Evolutionary conservation across 2,888 invertebrate species (phyloP), one percentile per base, ranked within the genome.

Genomic region (Lasiommata megera): DNA sequence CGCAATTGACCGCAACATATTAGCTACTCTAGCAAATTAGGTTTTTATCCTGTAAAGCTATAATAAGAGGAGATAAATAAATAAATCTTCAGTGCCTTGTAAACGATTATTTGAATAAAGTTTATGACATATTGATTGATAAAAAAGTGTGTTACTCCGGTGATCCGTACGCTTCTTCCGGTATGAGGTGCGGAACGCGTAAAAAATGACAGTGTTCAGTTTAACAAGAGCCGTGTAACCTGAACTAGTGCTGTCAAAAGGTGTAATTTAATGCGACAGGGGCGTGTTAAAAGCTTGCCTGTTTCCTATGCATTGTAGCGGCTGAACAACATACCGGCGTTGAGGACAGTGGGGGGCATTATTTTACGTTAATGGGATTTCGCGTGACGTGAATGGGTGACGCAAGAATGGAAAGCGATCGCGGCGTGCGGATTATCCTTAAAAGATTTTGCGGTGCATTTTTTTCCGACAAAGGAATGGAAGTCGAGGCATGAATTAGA

Each of bases 301-400:
- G 64, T 67, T 73, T 65, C 69, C 67, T 70, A 69, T 72, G 70
- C 69, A 69, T 72, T 66, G 67, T 66, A 53, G 66, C 65, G 66
- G 65, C 63, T 51, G 31, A 14, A 50, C 67, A 68, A 73, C 63
- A 60, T 72, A 73, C 66, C 23, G 66, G 46, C 71, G 18, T 65
- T 38, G 64, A 60, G 71, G 62, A 29, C 57, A 58, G 58, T 55
- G 54, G 51, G n/a, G 46, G 58, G 48, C 53, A 67, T 69, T 70
- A 71, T 69, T 68, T 67, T 41, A 63, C 54, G 58, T 64, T 65
- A 67, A 67, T 64, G 58, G 66, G 44, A 56, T 55, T 54, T 38
- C 36, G 43, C 34, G 53, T 56, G 41, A 61, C 54, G 51, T 29
- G 46, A 57, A 60, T 56, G 53, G 53, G 52, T 28, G 14, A 41